phyloP scores from a whole-genome alignment of 2,113 vertebrate species.

The Crocuta crocuta region DNA sequence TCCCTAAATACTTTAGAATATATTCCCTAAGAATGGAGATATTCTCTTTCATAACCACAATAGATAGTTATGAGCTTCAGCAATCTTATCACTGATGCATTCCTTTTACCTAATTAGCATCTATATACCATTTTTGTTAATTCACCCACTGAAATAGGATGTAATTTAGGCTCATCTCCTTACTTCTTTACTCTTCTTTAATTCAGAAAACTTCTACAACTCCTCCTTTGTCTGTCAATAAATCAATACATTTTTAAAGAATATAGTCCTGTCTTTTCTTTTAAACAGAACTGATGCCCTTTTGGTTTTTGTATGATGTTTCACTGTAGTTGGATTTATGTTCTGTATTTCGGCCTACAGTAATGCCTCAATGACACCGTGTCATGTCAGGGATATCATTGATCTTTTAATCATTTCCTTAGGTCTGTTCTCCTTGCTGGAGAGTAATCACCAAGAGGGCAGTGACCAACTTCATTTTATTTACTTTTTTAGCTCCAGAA shows the following conservation, averaged over 20 bases:
- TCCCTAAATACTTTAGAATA: not conserved
- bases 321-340: not conserved
- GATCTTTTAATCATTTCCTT: slow-evolving; percentile 4
- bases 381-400: not conserved
- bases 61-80: not conserved
- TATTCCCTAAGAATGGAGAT: not conserved
- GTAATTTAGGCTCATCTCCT: not conserved
- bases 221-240: not conserved
- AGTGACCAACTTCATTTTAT: not conserved
- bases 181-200: not conserved
- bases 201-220: not conserved
- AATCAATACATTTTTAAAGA: not conserved
- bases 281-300: not conserved
- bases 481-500: not conserved
- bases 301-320: not conserved
- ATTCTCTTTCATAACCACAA: not conserved
- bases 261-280: not conserved
- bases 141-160: not conserved
- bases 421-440: not conserved
- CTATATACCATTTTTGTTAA: not conserved
- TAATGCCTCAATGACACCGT: not conserved
- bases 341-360: not conserved
- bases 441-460: not conserved
- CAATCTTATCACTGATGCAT: not conserved
- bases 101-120: not conserved